Percentiles rank a stretch among this genome's conserved stretches.
phyloP scores from a whole-genome alignment of 1,140 invertebrate genomes.

The Drosophila aff. region DNA sequence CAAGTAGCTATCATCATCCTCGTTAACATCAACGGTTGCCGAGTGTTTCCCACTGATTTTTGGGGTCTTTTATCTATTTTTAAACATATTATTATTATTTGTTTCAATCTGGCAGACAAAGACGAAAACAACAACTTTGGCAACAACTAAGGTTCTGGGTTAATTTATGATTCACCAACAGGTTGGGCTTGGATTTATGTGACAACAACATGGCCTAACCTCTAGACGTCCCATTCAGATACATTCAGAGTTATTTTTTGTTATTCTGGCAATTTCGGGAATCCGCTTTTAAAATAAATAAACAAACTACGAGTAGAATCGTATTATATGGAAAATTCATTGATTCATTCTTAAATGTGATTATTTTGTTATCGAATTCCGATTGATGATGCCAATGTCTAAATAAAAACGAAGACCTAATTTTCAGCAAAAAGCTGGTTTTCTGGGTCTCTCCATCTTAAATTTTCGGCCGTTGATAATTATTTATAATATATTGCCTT shows the following conservation, averaged over 20 bases:
- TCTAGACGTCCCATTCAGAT: constrained; percentile 22
- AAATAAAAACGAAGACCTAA: constrained; percentile 83
- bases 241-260: constrained; percentile 17
- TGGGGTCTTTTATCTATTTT: constrained; percentile 40
- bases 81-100: constrained; percentile 29
- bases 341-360: constrained; percentile 56
- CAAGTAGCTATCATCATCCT: constrained; percentile 15
- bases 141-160: constrained; percentile 44
- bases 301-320: constrained; percentile 16
- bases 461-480: constrained; percentile 31
- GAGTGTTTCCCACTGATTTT: constrained; percentile 41
- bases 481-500: constrained; percentile 47
- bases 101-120: constrained; percentile 33
- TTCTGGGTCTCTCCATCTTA: constrained; percentile 33
- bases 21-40: constrained; percentile 17
- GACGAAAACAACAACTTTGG: constrained; percentile 24
- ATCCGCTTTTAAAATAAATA: constrained; percentile 37
- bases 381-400: constrained; percentile 75
- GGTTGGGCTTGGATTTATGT: constrained; percentile 46
- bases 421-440: constrained; percentile 65
- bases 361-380: constrained; percentile 38
- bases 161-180: constrained; percentile 65
- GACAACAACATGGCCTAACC: constrained; percentile 51
- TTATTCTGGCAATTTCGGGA: constrained; percentile 32
- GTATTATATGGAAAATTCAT: constrained; percentile 37